phyloP scores from a whole-genome alignment of 1,140 invertebrate species.

The Drosophila tropicalis region DNA sequence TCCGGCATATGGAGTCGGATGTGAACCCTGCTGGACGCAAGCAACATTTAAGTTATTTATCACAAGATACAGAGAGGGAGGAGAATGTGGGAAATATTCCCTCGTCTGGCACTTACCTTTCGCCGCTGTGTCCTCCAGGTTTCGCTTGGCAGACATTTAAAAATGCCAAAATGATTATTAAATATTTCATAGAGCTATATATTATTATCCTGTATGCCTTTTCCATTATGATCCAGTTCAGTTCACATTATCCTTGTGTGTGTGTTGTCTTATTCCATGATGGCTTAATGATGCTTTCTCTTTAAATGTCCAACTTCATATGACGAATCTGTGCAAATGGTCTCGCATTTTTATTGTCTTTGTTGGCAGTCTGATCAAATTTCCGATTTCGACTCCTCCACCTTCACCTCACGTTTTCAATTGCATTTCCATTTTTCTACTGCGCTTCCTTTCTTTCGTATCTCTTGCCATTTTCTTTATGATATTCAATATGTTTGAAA shows the following conservation, averaged over 20 bases:
- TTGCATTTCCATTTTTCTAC: slow-evolving; percentile 51
- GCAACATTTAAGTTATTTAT: slow-evolving; percentile 3
- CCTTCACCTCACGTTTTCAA: slow-evolving; percentile 63
- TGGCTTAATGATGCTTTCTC: slow-evolving; percentile 15
- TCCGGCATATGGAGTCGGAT: slow-evolving; percentile 79
- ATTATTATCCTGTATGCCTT: slow-evolving; percentile 19
- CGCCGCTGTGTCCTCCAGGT: slow-evolving; percentile 50
- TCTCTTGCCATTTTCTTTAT: slow-evolving; percentile 39
- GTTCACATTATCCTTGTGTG: slow-evolving; percentile 25
- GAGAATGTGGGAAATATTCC: neutral
- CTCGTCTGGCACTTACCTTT: slow-evolving; percentile 41
- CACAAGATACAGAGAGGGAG: neutral
- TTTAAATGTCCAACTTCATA: slow-evolving; percentile 61
- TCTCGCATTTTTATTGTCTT: slow-evolving; percentile 75
- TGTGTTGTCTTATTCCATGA: neutral
- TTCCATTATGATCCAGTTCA: slow-evolving; percentile 3
- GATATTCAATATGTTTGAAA: slow-evolving; percentile 72
- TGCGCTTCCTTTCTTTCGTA: slow-evolving; percentile 15
- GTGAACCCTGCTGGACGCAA: slow-evolving; percentile 63
- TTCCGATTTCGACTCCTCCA: slow-evolving; percentile 24
- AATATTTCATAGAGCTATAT: slow-evolving; percentile 23
- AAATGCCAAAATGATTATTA: slow-evolving; percentile 23
- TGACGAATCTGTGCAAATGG: slow-evolving; percentile 62
- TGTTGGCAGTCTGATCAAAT: slow-evolving; percentile 37
- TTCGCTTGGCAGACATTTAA: slow-evolving; percentile 11